phyloP scores from a whole-genome alignment of 2,113 vertebrate genomes.

The Petaurus breviceps region DNA sequence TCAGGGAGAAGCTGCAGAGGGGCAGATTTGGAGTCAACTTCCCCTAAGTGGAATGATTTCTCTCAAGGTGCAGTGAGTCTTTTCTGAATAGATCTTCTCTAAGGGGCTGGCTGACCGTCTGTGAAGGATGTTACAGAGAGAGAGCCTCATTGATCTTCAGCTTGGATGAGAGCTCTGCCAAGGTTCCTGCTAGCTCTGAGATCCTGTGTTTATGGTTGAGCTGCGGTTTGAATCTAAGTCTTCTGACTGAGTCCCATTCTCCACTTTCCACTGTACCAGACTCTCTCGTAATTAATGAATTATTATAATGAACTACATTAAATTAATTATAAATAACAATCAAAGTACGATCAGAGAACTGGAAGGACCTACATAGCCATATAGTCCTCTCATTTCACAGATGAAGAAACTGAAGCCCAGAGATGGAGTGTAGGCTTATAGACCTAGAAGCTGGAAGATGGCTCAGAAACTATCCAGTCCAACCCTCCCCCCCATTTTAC shows the following conservation, averaged over 20 bases:
- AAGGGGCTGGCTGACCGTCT: neutral
- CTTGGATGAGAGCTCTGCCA: neutral
- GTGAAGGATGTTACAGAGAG: neutral
- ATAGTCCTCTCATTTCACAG: neutral
- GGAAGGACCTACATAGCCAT: neutral
- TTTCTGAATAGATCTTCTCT: neutral
- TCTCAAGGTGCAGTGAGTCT: neutral
- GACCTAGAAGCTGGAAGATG: too few species aligned
- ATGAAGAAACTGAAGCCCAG: neutral
- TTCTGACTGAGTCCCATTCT: neutral
- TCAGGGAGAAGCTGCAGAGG: rapidly evolving
- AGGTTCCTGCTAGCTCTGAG: neutral
- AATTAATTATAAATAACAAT: neutral
- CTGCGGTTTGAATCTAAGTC: neutral
- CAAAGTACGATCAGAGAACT: neutral
- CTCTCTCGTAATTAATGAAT: neutral
- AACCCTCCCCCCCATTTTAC: neutral
- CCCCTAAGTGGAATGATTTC: neutral
- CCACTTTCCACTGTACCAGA: neutral
- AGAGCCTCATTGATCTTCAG: neutral
- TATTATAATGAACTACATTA: neutral
- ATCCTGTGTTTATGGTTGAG: neutral
- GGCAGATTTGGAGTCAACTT: neutral
- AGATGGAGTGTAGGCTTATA: neutral
- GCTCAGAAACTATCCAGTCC: too few species aligned